Evolutionary conservation across 2,888 invertebrate genomes (phyloP).

Genomic region (Punctoribates punctum): DNA sequence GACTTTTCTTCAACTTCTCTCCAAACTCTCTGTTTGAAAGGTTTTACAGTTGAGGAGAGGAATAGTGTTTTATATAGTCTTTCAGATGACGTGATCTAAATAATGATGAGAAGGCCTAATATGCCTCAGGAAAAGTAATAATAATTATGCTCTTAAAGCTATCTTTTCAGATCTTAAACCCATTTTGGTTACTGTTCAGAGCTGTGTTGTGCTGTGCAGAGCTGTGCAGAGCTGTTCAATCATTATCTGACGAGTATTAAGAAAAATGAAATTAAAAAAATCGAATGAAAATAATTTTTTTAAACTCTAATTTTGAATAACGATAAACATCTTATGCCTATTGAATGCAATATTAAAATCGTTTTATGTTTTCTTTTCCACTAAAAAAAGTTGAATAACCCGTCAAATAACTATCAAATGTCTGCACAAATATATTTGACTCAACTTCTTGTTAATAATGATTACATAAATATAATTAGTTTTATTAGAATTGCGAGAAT

Average conservation of each 20-base stretch:
- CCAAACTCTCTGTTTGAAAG: background rate
- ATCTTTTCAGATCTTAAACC: slow-evolving; percentile 15
- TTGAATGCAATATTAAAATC: slow-evolving; percentile 2
- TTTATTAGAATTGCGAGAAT: no score
- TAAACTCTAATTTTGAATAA: slow-evolving; percentile 2
- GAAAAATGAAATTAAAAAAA: slow-evolving; percentile 21
- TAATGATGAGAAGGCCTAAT: slow-evolving; percentile 31
- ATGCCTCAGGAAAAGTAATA: slow-evolving; percentile 28
- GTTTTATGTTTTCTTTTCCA: background rate
- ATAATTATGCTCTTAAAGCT: slow-evolving; percentile 25
- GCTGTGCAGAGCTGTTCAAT: slow-evolving; percentile 17
- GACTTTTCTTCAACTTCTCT: no score
- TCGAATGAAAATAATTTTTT: slow-evolving; percentile 9
- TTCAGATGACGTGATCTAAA: slow-evolving; percentile 11
- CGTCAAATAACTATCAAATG: background rate
- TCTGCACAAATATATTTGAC: background rate
- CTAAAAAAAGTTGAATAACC: slow-evolving; percentile 21
- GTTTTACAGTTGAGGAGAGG: background rate
- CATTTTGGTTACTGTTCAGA: slow-evolving; percentile 19
- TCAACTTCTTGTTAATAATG: background rate
- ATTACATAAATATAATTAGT: no score
- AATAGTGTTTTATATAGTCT: background rate
- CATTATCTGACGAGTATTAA: slow-evolving; percentile 14
- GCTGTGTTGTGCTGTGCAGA: no score
- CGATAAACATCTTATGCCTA: slow-evolving; percentile 20